Evolutionary conservation across 2,113 vertebrate species (phyloP).

Genomic region (Rhipidura dahli): DNA sequence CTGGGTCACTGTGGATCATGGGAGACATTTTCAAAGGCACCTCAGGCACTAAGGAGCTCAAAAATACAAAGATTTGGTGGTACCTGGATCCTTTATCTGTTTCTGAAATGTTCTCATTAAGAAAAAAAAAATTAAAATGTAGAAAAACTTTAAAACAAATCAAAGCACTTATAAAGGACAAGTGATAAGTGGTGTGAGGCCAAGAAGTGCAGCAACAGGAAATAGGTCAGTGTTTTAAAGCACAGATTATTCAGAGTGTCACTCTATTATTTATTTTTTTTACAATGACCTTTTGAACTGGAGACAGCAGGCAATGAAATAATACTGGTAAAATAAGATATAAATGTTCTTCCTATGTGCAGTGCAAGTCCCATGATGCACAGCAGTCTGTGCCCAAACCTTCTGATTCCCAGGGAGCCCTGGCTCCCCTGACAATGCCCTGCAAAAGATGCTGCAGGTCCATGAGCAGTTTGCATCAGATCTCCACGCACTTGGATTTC

Average conservation of each 20-base stretch:
- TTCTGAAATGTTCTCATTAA: neutral
- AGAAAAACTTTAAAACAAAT: neutral
- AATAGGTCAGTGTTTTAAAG: neutral
- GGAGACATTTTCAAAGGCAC: neutral
- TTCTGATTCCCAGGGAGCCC: neutral
- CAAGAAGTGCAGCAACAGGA: neutral
- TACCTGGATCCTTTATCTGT: neutral
- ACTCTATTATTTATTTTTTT: neutral
- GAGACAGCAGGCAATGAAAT: neutral
- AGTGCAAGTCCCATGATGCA: neutral
- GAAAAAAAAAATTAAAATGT: neutral
- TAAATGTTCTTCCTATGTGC: neutral
- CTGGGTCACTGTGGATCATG: neutral
- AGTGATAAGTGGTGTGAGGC: neutral
- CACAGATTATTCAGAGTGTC: neutral
- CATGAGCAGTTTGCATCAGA: neutral
- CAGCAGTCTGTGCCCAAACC: neutral
- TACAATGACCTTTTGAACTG: neutral
- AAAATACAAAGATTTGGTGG: neutral
- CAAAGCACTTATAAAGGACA: neutral
- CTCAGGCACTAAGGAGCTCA: neutral
- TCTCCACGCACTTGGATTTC: neutral
- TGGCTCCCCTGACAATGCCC: accelerated
- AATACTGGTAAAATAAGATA: neutral
- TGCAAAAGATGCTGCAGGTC: neutral